A percentile compares a stretch with the other conserved stretches of the same genome.
Evolutionary conservation across 2,113 vertebrate genomes (phyloP).

Genomic region (Falco punctatus): DNA sequence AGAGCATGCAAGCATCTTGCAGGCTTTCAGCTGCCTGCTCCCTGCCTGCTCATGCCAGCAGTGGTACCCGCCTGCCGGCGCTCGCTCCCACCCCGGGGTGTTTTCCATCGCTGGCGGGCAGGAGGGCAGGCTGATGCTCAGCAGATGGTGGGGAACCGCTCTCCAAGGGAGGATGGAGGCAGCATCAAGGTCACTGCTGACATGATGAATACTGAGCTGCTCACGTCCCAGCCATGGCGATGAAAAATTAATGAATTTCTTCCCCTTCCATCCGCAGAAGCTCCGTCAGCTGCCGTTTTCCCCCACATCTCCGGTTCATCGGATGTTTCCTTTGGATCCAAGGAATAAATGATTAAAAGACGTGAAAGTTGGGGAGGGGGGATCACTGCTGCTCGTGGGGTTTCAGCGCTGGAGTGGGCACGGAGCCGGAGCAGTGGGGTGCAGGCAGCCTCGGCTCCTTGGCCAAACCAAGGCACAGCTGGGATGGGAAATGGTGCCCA

Average conservation of each 20-base stretch:
- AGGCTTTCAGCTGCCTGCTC: background rate
- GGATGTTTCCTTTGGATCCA: background rate
- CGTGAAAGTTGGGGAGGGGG: background rate
- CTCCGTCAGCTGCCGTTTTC: background rate
- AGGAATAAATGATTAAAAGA: background rate
- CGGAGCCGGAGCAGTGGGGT: background rate
- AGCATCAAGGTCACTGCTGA: constrained; percentile 24
- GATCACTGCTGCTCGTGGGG: background rate
- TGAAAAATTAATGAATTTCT: background rate
- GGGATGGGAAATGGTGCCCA: accelerated
- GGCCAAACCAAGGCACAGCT: background rate
- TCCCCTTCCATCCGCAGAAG: background rate
- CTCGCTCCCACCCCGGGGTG: background rate
- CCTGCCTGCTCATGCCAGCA: background rate
- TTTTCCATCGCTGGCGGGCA: background rate
- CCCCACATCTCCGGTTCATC: background rate
- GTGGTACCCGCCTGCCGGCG: background rate
- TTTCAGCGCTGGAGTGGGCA: background rate
- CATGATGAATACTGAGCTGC: background rate
- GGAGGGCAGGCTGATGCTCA: background rate
- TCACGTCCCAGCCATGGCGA: background rate
- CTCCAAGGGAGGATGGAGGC: background rate
- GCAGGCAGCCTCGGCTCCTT: background rate
- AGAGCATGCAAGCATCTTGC: background rate
- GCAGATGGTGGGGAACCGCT: constrained; percentile 27